Evolutionary conservation across 2,113 vertebrate genomes (phyloP).

Genomic region (Girardinichthys multiradiatus): DNA sequence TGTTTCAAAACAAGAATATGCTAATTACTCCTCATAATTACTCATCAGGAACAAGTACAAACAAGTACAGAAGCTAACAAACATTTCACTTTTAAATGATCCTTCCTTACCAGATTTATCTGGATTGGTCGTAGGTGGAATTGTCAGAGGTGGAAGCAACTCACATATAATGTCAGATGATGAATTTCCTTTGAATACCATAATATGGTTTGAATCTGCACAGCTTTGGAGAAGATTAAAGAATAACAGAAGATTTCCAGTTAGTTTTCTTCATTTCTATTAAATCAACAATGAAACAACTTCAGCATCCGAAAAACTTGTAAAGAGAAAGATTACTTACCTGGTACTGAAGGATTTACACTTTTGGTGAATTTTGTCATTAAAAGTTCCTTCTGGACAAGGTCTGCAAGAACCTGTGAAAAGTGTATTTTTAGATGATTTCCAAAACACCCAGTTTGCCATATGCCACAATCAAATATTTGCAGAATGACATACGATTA

Average conservation of each 20-base stretch:
- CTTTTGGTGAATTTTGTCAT: constrained; percentile 62
- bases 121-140: accelerated
- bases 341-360: constrained; percentile 71
- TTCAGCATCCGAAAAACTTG: not conserved
- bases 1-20: constrained; percentile 1
- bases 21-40: not conserved
- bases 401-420: constrained; percentile 67
- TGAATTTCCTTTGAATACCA: constrained; percentile 39
- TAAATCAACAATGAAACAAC: not conserved
- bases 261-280: not conserved
- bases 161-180: constrained; percentile 61
- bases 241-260: not conserved
- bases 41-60: no score
- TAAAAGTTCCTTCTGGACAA: constrained; percentile 76
- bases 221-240: constrained; percentile 58
- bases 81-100: not conserved
- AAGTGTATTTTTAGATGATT: not conserved
- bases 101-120: constrained; percentile 10
- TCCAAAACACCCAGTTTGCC: not conserved
- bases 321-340: constrained; percentile 40
- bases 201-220: constrained; percentile 10
- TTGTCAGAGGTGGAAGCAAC: accelerated
- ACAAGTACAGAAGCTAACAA: not conserved
- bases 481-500: constrained; percentile 55
- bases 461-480: not conserved